phyloP scores from a whole-genome alignment of 1,140 invertebrate species.

The Listronotus bonariensis region DNA sequence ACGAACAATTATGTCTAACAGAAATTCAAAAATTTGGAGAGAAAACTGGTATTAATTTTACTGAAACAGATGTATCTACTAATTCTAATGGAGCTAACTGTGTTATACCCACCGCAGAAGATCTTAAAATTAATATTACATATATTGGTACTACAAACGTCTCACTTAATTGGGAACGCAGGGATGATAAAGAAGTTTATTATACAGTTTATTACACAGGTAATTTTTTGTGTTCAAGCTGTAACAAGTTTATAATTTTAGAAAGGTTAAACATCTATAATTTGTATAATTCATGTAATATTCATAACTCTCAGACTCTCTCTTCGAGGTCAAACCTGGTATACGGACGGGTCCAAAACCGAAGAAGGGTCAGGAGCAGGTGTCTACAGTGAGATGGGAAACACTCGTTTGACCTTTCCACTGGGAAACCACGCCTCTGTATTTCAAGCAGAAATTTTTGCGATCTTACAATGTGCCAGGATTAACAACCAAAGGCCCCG shows the following conservation, averaged over 20 bases:
- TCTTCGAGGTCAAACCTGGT: too few relatives aligned
- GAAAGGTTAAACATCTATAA: neutral
- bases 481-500: too few relatives aligned
- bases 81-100: slow-evolving; percentile 71
- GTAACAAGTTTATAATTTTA: slow-evolving; percentile 55
- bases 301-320: too few relatives aligned
- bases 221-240: slow-evolving; percentile 48
- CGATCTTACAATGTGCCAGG: too few relatives aligned
- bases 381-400: too few relatives aligned
- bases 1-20: slow-evolving; percentile 73
- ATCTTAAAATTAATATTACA: slow-evolving; percentile 53
- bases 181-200: slow-evolving; percentile 77
- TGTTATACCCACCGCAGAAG: slow-evolving; percentile 58
- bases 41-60: slow-evolving; percentile 24
- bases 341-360: too few relatives aligned
- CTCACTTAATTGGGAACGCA: slow-evolving; percentile 62
- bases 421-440: too few relatives aligned
- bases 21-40: slow-evolving; percentile 66
- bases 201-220: slow-evolving; percentile 78
- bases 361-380: too few relatives aligned
- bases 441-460: too few relatives aligned
- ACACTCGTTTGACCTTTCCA: too few relatives aligned
- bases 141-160: slow-evolving; percentile 47
- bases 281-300: too few relatives aligned
- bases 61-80: slow-evolving; percentile 59